Conservation (phyloP, 92 coral and sea anemone genomes). For the Phenganax marumi region DNA sequence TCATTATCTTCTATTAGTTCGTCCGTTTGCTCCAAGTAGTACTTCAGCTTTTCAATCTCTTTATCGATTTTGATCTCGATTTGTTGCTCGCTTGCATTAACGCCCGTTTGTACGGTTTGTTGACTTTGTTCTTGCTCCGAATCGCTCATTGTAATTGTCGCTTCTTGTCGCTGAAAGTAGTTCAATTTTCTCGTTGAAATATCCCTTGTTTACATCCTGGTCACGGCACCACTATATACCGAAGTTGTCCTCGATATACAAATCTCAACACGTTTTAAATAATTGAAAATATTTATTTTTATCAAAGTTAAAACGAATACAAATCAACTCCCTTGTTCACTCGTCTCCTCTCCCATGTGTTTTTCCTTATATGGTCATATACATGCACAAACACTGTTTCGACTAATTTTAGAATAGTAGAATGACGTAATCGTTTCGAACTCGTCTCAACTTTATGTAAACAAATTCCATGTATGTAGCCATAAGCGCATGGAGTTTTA, state of each 20-base stretch:
- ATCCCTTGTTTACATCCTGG: slow-evolving; percentile 12
- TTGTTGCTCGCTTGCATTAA: slow-evolving; percentile 12
- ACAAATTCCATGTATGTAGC: no score
- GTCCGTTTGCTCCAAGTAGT: slow-evolving; percentile 18
- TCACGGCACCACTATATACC: slow-evolving; percentile 17
- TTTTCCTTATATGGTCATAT: neutral
- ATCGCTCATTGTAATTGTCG: no score
- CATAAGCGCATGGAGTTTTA: no score
- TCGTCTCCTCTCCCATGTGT: neutral
- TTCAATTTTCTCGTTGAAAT: neutral
- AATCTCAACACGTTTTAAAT: neutral
- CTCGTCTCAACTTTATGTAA: no score
- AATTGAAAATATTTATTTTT: neutral
- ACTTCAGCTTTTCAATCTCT: slow-evolving; percentile 33
- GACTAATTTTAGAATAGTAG: neutral
- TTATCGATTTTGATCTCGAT: slow-evolving; percentile 23
- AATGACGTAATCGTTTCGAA: neutral
- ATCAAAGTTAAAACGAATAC: neutral
- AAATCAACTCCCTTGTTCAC: neutral
- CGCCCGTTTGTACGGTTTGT: neutral
- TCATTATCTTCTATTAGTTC: neutral
- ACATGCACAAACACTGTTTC: neutral
- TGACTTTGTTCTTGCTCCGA: no score
- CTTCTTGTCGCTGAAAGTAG: no score
- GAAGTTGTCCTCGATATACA: slow-evolving; percentile 4